These are phyloP conservation scores for Triplophysa siluroides DNA, from an alignment of 2,113 vertebrate species.

Conservation along the genomic window DNA sequence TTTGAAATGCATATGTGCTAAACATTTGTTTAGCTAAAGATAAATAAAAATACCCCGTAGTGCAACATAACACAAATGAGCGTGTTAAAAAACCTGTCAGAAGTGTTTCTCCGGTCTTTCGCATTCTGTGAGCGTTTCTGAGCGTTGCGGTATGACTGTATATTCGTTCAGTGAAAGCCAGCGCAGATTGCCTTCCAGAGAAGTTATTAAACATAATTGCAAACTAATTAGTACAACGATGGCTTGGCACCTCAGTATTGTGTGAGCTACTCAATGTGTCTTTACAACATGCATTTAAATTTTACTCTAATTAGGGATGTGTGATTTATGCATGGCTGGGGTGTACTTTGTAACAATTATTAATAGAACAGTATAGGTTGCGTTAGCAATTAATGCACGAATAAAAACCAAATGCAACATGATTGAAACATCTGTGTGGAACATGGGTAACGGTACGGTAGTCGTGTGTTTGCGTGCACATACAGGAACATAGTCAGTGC, in stretches of 20 bases:
- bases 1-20: neutral
- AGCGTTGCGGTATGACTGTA: slow-evolving; percentile 53
- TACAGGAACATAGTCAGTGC: neutral
- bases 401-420: slow-evolving; percentile 71
- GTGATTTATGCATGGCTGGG: slow-evolving; percentile 76
- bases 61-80: slow-evolving; percentile 41
- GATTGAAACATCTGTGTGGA: slow-evolving; percentile 61
- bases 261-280: slow-evolving; percentile 75
- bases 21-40: slow-evolving; percentile 16
- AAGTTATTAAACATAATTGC: slow-evolving; percentile 83
- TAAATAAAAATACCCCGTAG: slow-evolving; percentile 40
- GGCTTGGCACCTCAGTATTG: slow-evolving; percentile 76
- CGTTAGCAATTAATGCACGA: slow-evolving; percentile 76
- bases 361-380: slow-evolving; percentile 78
- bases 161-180: slow-evolving; percentile 30
- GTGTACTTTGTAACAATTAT: slow-evolving; percentile 77
- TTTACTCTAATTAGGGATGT: slow-evolving; percentile 79
- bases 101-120: slow-evolving; percentile 11
- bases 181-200: slow-evolving; percentile 73
- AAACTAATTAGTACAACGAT: slow-evolving; percentile 81
- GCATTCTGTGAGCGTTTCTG: slow-evolving; percentile 41
- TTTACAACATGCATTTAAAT: slow-evolving; percentile 81
- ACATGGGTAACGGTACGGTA: neutral
- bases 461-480: neutral
- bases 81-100: slow-evolving; percentile 41